Base-by-base conservation (phyloP, 2,888 invertebrate genomes). In the Latrodectus elegans region DNA sequence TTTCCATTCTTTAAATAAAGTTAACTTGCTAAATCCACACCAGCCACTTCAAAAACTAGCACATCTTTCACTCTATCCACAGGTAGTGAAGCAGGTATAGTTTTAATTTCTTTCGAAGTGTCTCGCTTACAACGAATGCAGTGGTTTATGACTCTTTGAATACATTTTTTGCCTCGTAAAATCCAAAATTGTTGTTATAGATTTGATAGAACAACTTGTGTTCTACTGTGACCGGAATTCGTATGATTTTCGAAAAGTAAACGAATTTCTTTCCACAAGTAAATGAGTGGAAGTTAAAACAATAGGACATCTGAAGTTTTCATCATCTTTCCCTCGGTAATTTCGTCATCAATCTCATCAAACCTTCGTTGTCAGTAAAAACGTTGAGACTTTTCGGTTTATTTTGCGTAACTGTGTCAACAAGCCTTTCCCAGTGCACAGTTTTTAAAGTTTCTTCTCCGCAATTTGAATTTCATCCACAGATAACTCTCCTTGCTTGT, bases 201-300 rank as follows among this genome's bases (percentile, higher is more conserved):
- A 8, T 8, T 4, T 6, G 64, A 15, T 17, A 64, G 15, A 6
- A 64, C 6, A 4, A 64, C 9, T 9, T 4, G 4, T 12, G 12
- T 17, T 68, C 68, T 26, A 68, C 8, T 4, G 22, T 68, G n/a
- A 26, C 8, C 4, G 3, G 6, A 68, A 6, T 68, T 12, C 26
- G 68, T 10, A n/a, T n/a, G n/a, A n/a, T n/a, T n/a, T n/a, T n/a
- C n/a, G n/a, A n/a, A n/a, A n/a, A n/a, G n/a, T n/a, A n/a, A n/a
- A n/a, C n/a, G n/a, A n/a, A n/a, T n/a, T n/a, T n/a, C n/a, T n/a
- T n/a, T n/a, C n/a, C n/a, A n/a, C n/a, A n/a, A n/a, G n/a, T n/a
- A n/a, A n/a, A 60, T 78, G 78, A 70, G 68, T 12, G 0, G 53
- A 52, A 11, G 78, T 55, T 38, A 78, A 11, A n/a, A 78, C 38